Conservation (phyloP, 2,888 invertebrate genomes). For the Deilephila elpenor region DNA sequence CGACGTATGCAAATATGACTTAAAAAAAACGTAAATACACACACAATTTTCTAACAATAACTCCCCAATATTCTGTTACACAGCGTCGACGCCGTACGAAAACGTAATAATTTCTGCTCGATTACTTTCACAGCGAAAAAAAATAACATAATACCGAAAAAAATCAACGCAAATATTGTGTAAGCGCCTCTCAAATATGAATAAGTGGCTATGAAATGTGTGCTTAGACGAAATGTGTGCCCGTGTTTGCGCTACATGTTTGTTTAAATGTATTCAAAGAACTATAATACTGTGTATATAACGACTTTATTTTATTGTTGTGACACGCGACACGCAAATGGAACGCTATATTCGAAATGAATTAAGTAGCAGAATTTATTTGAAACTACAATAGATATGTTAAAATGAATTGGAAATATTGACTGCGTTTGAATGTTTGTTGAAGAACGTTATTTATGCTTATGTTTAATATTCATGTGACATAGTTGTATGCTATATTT, state of each 20-base stretch:
- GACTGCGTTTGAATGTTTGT: too few relatives aligned
- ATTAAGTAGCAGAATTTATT: not conserved
- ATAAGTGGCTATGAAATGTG: constrained; percentile 30
- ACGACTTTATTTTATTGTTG: constrained; percentile 1
- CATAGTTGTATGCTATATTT: too few relatives aligned
- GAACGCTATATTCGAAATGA: not conserved
- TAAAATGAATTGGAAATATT: too few relatives aligned
- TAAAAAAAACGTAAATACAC: not conserved
- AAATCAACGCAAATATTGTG: constrained; percentile 28
- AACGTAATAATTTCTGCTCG: constrained; percentile 26
- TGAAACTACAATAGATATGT: too few relatives aligned
- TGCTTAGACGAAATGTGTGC: constrained; percentile 26
- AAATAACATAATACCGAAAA: constrained; percentile 21
- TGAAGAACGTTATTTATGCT: too few relatives aligned
- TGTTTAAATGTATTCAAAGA: constrained; percentile 18
- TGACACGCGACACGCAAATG: not conserved
- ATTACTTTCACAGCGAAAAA: constrained; percentile 22
- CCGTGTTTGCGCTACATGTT: constrained; percentile 5
- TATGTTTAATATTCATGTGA: too few relatives aligned
- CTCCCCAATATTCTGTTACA: constrained; percentile 20
- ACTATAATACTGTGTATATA: constrained; percentile 13
- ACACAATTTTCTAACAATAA: constrained; percentile 10
- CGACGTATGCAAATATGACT: not conserved
- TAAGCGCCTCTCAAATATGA: constrained; percentile 23
- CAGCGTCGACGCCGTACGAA: not conserved